Conservation (phyloP, 2,113 vertebrate species). For the Rhegmatorhina hoffmannsi region DNA sequence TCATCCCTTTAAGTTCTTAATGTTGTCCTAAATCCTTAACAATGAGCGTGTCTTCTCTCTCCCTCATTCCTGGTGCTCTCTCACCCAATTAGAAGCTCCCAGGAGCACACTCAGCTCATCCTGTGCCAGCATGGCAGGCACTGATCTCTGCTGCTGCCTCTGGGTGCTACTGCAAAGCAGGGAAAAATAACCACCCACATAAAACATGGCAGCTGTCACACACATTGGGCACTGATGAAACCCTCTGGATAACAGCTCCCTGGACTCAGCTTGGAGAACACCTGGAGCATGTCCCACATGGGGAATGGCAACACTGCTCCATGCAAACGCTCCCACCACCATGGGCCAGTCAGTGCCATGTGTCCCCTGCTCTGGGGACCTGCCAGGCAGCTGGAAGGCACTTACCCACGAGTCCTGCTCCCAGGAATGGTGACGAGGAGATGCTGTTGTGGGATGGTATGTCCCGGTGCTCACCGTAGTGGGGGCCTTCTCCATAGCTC, state of each 20-base stretch:
- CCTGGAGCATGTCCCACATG: background rate
- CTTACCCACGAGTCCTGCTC: constrained; percentile 90
- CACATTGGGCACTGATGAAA: background rate
- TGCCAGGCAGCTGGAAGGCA: background rate
- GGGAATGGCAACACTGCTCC: fast-evolving
- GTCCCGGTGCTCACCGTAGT: constrained; percentile 88
- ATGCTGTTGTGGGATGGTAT: constrained; percentile 77
- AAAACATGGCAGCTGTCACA: background rate
- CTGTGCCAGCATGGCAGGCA: fast-evolving
- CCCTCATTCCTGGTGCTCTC: background rate
- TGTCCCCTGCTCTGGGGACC: background rate
- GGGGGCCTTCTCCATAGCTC: constrained; percentile 87
- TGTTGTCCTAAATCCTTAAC: background rate
- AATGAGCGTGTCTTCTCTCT: background rate
- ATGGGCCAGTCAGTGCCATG: fast-evolving
- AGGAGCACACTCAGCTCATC: background rate
- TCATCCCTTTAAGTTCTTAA: background rate
- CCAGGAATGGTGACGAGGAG: constrained; percentile 87
- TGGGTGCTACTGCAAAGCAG: background rate
- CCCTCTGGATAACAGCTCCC: background rate
- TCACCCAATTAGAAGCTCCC: background rate
- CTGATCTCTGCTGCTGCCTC: background rate
- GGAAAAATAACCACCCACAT: background rate
- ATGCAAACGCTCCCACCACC: fast-evolving
- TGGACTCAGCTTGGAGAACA: background rate